Evolutionary conservation across 2,888 invertebrate genomes (phyloP).

Genomic region (Andrena marginata): DNA sequence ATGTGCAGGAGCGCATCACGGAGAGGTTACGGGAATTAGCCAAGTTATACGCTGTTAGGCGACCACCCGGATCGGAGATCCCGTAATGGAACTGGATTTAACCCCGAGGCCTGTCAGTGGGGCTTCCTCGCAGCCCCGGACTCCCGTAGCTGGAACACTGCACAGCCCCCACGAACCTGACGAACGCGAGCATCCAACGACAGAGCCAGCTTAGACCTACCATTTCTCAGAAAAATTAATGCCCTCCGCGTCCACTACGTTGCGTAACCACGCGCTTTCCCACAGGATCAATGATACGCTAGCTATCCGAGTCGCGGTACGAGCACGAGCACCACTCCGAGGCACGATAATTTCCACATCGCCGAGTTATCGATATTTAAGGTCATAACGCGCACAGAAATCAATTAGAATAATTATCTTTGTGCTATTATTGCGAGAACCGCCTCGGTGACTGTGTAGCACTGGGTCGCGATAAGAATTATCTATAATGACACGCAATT

Average conservation of each 20-base stretch:
- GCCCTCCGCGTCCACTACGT: background rate
- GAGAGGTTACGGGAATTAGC: conserved; percentile 74
- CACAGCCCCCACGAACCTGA: conserved; percentile 46
- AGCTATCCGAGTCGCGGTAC: background rate
- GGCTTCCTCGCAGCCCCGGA: conserved; percentile 57
- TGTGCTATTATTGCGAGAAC: background rate
- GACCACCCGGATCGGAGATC: conserved; percentile 76
- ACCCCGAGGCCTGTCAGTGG: conserved; percentile 70
- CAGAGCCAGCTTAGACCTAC: background rate
- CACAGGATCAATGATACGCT: no score
- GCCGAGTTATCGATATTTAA: background rate
- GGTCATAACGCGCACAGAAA: background rate
- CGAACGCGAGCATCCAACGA: conserved; percentile 36
- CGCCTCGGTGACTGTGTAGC: conserved; percentile 3
- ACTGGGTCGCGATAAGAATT: conserved; percentile 33
- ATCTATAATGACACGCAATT: conserved; percentile 32
- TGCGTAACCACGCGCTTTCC: no score
- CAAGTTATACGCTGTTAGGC: conserved; percentile 74
- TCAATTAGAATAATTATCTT: conserved; percentile 39
- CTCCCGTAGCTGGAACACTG: conserved; percentile 55
- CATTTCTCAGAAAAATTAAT: conserved; percentile 42
- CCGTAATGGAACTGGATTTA: conserved; percentile 78
- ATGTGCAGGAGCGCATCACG: conserved; percentile 7
- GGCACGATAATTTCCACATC: background rate
- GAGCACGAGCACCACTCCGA: background rate